Base-by-base conservation (phyloP, 2,797 vertebrate species). In the Poeciliopsis paucimaculata region DNA sequence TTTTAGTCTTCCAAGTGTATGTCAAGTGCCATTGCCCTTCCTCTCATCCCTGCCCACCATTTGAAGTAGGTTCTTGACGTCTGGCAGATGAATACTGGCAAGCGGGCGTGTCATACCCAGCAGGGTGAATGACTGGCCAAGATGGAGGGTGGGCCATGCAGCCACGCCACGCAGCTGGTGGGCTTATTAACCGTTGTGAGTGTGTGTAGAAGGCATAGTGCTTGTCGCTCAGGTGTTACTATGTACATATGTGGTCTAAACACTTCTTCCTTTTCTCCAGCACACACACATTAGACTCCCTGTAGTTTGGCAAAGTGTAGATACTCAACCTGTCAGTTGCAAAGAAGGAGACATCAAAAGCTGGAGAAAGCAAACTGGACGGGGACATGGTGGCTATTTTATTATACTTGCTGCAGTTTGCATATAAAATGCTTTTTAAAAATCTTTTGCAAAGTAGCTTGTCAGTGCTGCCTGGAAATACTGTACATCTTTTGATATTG, bases 41-140 rank as follows among this genome's bases (percentile, higher is more conserved):
- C 90, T 39, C 68, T 73, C 64, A 60, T 39, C 23, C 28, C 51
- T 49, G 28, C 77, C 49, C 41, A 31, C 43, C 88, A 91, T 89
- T 82, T 97, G 98, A 98, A 97, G 97, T 95, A 93, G 95, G 96
- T 96, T 93, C 94, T 96, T 95, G 92, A 95, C 95, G 96, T 96
- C 95, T 84, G 95, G 96, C 95, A 95, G 96, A 97, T 97, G 96
- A 96, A 96, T 96, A 96, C 95, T 96, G 95, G 96, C 96, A 96
- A 94, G 95, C 95, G 94, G 96, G 95, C 94, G 94, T 95, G 96
- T 96, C 96, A 88, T 92, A 95, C 97, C 96, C 97, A 98, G 97
- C 97, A 95, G 97, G 97, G 94, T 95, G 96, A 95, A 96, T 96
- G 96, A 96, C 95, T 94, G 94, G 96, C 95, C 93, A 83, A 83